Base-by-base conservation (phyloP, 1,140 invertebrate species). In the Olivierus martensii region DNA sequence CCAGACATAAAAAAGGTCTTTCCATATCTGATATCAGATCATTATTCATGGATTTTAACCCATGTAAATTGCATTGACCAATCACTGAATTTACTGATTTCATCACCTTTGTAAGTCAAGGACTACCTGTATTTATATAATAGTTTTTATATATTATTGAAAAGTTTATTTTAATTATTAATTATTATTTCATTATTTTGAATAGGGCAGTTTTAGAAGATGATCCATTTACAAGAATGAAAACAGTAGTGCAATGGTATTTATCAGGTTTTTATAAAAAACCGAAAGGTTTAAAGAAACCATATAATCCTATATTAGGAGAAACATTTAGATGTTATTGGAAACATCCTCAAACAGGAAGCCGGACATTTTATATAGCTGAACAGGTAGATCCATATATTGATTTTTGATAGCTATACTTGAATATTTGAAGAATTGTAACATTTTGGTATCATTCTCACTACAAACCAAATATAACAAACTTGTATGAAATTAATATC, bases 281-380 rank as follows among this genome's bases (percentile, higher is more conserved):
- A 80, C 89, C 65, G 73, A 91, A 75, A 80, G 90, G 65, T 38
- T 72, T 93, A n/a, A 94, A 94, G 69, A 95, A 95, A 66, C 91
- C 91, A 1, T 95, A 94, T 66, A 95, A 94, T 75, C 89, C 90
- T 1, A 84, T 94, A 43, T 72, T 94, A 36, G 91, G 90, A 0
- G 90, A 94, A 74, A 83, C 80, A 1, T 94, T 91, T 69, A 76
- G 90, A 0, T 94, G 90, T 63, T 90, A 80, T 67, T 94, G 89
- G 89, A 71, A 80, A 59, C 84, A 93, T 72, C 75, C 78, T 2
- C 61, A 69, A 51, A 84, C 82, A 61, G 81, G 82, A 44, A 86
- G 82, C 41, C 78, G 84, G 48, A 95, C 91, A 3, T 95, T 88
- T 66, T 95, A 94, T 65, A 75, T 95, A 44, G 83, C 90, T 41